These are phyloP conservation scores for Platanista minor DNA, from an alignment of 2,113 vertebrate genomes.

Conservation along the genomic window DNA sequence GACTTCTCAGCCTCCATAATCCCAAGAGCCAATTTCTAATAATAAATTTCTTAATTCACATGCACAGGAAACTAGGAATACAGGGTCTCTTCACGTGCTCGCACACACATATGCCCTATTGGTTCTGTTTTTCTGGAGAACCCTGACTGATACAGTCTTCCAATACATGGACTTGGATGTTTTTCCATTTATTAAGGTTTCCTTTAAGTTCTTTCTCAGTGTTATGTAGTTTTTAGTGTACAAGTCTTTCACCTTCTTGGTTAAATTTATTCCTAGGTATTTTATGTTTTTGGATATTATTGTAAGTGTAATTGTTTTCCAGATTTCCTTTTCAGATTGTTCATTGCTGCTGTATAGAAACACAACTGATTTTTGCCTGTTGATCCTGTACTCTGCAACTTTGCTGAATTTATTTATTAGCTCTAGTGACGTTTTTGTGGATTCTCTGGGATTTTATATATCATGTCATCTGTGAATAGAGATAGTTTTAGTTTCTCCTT, in stretches of 20 bases:
- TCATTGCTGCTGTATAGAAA: background rate
- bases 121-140: constrained; percentile 10
- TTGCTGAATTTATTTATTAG: background rate
- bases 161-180: background rate
- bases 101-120: background rate
- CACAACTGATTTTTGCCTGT: background rate
- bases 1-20: background rate
- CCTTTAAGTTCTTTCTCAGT: background rate
- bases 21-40: background rate
- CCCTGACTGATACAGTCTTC: background rate
- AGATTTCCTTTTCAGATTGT: background rate
- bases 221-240: background rate
- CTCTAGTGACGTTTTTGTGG: background rate
- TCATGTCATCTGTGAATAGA: background rate
- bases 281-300: background rate
- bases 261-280: constrained; percentile 12
- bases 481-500: background rate
- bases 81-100: background rate
- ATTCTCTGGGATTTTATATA: background rate
- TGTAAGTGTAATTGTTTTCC: background rate
- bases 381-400: background rate
- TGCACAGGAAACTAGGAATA: background rate
- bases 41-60: background rate
- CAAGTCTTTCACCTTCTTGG: background rate
- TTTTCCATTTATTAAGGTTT: background rate